Conservation (phyloP, 1,140 invertebrate genomes). For the Carposina sasakii region DNA sequence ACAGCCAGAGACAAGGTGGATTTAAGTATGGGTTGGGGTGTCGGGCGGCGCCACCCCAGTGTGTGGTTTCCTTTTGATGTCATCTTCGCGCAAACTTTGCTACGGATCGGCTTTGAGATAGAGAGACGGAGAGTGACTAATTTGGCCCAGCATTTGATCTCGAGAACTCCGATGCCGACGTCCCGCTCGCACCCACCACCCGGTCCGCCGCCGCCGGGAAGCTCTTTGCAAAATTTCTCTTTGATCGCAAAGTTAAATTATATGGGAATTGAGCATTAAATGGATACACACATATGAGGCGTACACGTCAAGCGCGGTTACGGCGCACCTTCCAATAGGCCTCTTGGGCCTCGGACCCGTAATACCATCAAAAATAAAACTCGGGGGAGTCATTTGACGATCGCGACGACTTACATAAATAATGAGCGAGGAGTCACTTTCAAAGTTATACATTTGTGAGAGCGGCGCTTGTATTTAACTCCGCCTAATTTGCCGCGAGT, state of each 20-base stretch:
- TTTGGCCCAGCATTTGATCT: constrained; percentile 72
- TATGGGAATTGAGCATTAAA: constrained; percentile 72
- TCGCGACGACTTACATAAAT: constrained; percentile 65
- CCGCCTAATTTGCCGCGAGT: constrained; percentile 69
- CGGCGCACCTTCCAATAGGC: background rate
- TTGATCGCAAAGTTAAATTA: constrained; percentile 73
- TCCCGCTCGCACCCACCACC: constrained; percentile 62
- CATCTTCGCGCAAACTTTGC: constrained; percentile 73
- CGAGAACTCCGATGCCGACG: constrained; percentile 52
- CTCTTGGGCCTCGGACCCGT: constrained; percentile 19
- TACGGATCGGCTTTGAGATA: constrained; percentile 73
- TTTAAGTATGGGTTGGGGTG: constrained; percentile 47
- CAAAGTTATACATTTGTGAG: constrained; percentile 60
- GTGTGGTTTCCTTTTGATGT: constrained; percentile 73
- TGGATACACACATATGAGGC: constrained; percentile 66
- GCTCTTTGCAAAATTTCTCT: constrained; percentile 71
- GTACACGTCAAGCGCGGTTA: constrained; percentile 26
- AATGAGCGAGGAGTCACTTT: constrained; percentile 60
- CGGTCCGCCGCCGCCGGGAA: constrained; percentile 58
- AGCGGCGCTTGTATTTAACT: constrained; percentile 65
- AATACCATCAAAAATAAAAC: constrained; percentile 52
- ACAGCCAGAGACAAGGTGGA: constrained; percentile 60
- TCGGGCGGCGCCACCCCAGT: constrained; percentile 60
- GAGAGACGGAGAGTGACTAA: constrained; percentile 72
- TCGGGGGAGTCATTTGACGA: constrained; percentile 47